Evolutionary conservation across 2,888 invertebrate species (phyloP).

Genomic region (Lasioglossum morio): DNA sequence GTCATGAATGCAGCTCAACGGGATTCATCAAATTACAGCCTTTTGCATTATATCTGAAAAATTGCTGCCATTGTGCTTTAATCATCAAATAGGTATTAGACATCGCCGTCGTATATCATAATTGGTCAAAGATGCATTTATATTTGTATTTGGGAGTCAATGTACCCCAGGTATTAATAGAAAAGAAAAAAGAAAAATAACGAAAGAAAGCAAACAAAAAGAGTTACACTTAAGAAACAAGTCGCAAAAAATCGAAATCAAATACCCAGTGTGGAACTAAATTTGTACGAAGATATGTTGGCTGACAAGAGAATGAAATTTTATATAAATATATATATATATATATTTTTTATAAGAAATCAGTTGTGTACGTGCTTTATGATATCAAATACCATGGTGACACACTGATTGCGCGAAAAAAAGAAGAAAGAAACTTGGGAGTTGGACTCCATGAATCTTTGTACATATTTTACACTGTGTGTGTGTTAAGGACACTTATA

Average conservation of each 20-base stretch:
- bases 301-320: conserved; percentile 69
- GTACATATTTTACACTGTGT: conserved; percentile 70
- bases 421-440: conserved; percentile 38
- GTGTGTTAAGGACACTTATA: conserved; percentile 45
- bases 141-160: conserved; percentile 65
- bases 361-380: conserved; percentile 56
- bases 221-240: conserved; percentile 57
- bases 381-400: conserved; percentile 53
- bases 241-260: conserved; percentile 59
- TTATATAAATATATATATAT: conserved; percentile 60
- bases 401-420: conserved; percentile 35
- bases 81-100: conserved; percentile 57
- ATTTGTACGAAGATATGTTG: conserved; percentile 68
- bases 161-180: conserved; percentile 50
- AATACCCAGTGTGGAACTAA: conserved; percentile 60
- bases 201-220: conserved; percentile 28
- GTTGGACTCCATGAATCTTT: conserved; percentile 57
- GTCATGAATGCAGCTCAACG: conserved; percentile 70
- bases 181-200: conserved; percentile 23
- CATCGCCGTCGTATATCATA: conserved; percentile 48
- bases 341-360: conserved; percentile 72
- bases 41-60: conserved; percentile 58
- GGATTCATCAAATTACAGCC: conserved; percentile 54
- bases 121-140: conserved; percentile 70
- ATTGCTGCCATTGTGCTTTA: conserved; percentile 64